Evolutionary conservation across 1,140 invertebrate genomes (phyloP).

Genomic region (roundworm (Caenorhabditis elegans)): WBcel235 BX284606.5:11428001-11428500

Average conservation of each 20-base stretch:
- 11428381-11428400: not conserved
- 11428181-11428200: not conserved
- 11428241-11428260: too few species aligned
- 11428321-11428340: too few species aligned
- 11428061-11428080: constrained; percentile 38
- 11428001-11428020: constrained; percentile 43
- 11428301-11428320: too few species aligned
- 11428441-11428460: constrained; percentile 35
- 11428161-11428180: constrained; percentile 7
- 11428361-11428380: not conserved
- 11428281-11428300: too few species aligned
- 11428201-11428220: constrained; percentile 7
- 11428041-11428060: constrained; percentile 41
- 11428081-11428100: not conserved
- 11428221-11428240: not conserved
- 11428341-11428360: not conserved
- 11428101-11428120: constrained; percentile 9
- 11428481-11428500: constrained; percentile 44
- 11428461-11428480: constrained; percentile 5
- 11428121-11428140: not conserved
- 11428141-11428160: not conserved
- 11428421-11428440: constrained; percentile 1
- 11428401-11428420: constrained; percentile 13
- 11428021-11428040: constrained; percentile 38
- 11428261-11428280: too few species aligned